These are phyloP conservation scores for Eupithecia vulgata DNA, from an alignment of 2,888 invertebrate species.

Conservation along the genomic window DNA sequence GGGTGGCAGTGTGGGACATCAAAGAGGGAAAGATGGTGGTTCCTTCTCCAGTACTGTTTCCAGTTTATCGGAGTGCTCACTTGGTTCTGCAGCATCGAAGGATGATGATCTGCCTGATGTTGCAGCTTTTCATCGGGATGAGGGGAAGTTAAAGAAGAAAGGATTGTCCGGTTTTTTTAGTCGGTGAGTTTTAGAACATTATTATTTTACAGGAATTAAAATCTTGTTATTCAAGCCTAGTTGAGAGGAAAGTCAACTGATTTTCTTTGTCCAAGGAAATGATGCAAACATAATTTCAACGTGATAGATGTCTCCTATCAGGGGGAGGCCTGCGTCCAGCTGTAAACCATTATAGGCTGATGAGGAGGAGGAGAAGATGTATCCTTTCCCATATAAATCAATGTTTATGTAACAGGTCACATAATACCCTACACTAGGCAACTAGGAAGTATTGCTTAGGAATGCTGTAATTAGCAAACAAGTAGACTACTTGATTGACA, in stretches of 20 bases:
- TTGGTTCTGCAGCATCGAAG: constrained; percentile 84
- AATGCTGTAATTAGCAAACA: constrained; percentile 29
- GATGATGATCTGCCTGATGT: constrained; percentile 74
- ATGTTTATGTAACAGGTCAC: constrained; percentile 39
- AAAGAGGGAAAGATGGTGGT: constrained; percentile 84
- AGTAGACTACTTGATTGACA: constrained; percentile 15
- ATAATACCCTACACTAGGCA: constrained; percentile 36
- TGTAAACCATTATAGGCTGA: no score
- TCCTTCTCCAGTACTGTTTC: constrained; percentile 88
- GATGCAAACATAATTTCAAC: background rate
- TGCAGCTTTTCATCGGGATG: constrained; percentile 61
- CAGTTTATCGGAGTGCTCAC: constrained; percentile 88
- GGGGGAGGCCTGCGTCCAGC: no score
- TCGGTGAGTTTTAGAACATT: constrained; percentile 71
- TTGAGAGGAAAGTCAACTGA: background rate
- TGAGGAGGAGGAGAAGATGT: no score
- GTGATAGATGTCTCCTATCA: background rate
- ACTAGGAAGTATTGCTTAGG: constrained; percentile 21
- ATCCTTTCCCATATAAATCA: background rate
- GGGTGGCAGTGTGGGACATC: constrained; percentile 80
- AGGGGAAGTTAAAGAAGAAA: constrained; percentile 83
- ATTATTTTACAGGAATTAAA: background rate
- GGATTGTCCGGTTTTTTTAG: constrained; percentile 86
- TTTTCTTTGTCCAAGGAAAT: background rate
- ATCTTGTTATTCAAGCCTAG: background rate